A percentile compares a stretch with the other conserved stretches of the same genome.
These are phyloP conservation scores for Trachurus trachurus DNA, from an alignment of 2,797 vertebrate genomes.

Conservation along the genomic window DNA sequence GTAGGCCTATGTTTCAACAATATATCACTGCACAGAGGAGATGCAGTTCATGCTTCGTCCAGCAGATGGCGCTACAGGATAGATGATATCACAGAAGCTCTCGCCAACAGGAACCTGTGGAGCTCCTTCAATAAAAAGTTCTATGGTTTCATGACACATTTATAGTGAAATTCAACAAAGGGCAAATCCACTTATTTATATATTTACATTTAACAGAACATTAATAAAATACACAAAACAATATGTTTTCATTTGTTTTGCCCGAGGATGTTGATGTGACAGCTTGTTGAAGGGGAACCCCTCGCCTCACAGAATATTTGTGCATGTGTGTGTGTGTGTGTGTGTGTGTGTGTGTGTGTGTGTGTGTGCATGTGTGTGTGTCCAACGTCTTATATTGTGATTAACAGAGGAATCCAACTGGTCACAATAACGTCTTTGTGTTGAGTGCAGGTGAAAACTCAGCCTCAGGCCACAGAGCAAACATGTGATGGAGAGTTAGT, in stretches of 20 bases:
- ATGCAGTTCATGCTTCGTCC: neutral
- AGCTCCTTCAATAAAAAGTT: neutral
- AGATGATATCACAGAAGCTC: neutral
- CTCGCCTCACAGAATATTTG: too few relatives aligned
- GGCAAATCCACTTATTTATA: neutral
- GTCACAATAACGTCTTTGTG: constrained; percentile 66
- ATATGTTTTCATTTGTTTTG: neutral
- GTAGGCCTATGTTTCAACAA: too few relatives aligned
- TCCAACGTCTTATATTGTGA: constrained; percentile 34
- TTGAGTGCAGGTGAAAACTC: constrained; percentile 55
- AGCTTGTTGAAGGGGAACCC: too few relatives aligned
- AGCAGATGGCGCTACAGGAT: neutral
- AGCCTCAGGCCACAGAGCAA: constrained; percentile 20
- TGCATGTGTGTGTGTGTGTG: neutral
- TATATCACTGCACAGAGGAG: too few relatives aligned
- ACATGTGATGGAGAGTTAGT: constrained; percentile 34
- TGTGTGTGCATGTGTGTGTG: neutral
- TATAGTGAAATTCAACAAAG: neutral
- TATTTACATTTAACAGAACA: neutral
- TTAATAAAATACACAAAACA: neutral
- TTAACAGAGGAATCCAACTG: constrained; percentile 50
- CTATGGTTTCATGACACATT: neutral
- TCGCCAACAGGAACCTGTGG: neutral
- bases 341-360: neutral
- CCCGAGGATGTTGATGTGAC: too few relatives aligned